A percentile compares a stretch with the other conserved stretches of the same genome.
These are phyloP conservation scores for Chrysemys picta DNA, from an alignment of 2,113 vertebrate species.

Conservation along the genomic window DNA sequence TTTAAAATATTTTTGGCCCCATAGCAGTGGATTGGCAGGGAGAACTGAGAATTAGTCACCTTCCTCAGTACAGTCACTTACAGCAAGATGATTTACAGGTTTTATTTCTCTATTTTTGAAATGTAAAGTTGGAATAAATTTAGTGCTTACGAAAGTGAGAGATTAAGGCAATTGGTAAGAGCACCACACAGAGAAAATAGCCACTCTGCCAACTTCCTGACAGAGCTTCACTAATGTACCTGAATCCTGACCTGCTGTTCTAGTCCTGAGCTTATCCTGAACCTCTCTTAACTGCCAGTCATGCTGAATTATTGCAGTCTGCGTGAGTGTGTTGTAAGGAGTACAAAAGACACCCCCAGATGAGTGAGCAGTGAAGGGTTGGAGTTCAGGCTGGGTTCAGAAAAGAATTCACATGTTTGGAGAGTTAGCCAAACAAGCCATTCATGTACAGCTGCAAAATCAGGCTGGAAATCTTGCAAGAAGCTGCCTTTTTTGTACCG, in stretches of 20 bases:
- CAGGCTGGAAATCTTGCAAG: background rate
- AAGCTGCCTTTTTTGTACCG: accelerated
- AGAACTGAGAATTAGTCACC: background rate
- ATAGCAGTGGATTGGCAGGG: accelerated
- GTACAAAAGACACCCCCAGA: background rate
- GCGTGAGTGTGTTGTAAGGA: background rate
- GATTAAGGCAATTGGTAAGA: constrained; percentile 49
- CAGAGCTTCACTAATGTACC: background rate
- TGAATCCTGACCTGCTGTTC: constrained; percentile 9
- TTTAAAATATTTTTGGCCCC: background rate
- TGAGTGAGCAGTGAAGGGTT: background rate
- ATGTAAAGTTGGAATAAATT: constrained; percentile 25
- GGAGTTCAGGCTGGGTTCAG: background rate
- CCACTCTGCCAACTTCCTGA: background rate
- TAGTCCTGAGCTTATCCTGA: background rate
- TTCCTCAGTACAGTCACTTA: background rate
- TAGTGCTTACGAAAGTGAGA: constrained; percentile 36
- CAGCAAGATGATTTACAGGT: background rate
- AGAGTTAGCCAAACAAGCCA: background rate
- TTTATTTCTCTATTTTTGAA: constrained; percentile 11
- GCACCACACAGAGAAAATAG: background rate
- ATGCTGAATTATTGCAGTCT: background rate
- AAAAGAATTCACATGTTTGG: background rate
- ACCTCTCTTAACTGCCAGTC: background rate
- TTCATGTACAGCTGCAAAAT: background rate